Conservation (phyloP, 2,888 invertebrate species). For the Drosophila atripex region DNA sequence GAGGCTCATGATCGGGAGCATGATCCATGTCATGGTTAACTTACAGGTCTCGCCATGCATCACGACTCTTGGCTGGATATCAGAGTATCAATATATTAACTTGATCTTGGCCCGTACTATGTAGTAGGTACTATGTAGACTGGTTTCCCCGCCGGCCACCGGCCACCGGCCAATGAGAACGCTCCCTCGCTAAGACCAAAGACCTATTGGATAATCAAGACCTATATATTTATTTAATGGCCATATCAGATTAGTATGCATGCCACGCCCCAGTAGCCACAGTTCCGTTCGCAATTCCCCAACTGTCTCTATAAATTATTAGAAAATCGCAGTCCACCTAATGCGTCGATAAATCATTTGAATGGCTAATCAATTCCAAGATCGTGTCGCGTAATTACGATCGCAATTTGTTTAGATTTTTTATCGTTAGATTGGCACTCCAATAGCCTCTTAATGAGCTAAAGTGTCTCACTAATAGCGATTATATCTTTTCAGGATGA, state of each 20-base stretch:
- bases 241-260: slow-evolving; percentile 25
- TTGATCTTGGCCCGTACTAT: slow-evolving; percentile 33
- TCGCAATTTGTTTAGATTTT: slow-evolving; percentile 51
- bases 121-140: neutral
- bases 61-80: slow-evolving; percentile 35
- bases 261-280: slow-evolving; percentile 23
- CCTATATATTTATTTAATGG: slow-evolving; percentile 32
- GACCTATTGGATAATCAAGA: slow-evolving; percentile 25
- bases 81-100: slow-evolving; percentile 28
- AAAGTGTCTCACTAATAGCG: neutral
- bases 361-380: slow-evolving; percentile 33
- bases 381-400: slow-evolving; percentile 55
- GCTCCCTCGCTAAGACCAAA: slow-evolving; percentile 17
- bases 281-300: slow-evolving; percentile 40
- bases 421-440: slow-evolving; percentile 13
- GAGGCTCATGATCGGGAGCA: slow-evolving; percentile 11
- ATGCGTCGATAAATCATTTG: slow-evolving; percentile 63
- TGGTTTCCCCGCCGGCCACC: slow-evolving; percentile 24
- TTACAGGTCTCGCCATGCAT: slow-evolving; percentile 32
- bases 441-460: slow-evolving; percentile 4
- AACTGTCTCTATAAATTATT: slow-evolving; percentile 40
- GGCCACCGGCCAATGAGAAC: slow-evolving; percentile 22
- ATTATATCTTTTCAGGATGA: slow-evolving; percentile 79
- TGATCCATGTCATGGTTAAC: slow-evolving; percentile 43
- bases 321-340: slow-evolving; percentile 20